Percentiles rank a stretch among this genome's conserved stretches.
Evolutionary conservation across 1,140 invertebrate genomes (phyloP).

Genomic region (Acromyrmex heyeri): DNA sequence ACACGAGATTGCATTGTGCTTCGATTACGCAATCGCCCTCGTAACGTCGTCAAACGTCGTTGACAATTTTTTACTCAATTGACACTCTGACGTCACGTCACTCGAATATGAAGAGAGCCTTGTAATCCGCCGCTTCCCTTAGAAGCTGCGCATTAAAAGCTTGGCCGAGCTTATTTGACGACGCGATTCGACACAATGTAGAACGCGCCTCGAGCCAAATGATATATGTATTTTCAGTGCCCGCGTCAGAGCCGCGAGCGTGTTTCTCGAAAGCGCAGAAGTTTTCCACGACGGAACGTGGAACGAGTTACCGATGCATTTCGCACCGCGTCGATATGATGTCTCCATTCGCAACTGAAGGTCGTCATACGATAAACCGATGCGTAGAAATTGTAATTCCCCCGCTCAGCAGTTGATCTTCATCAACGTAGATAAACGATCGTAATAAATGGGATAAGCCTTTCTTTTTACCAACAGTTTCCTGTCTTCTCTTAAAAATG

Average conservation of each 20-base stretch:
- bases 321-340: not conserved
- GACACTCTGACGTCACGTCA: conserved; percentile 41
- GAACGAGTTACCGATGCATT: not conserved
- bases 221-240: conserved; percentile 46
- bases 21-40: not conserved
- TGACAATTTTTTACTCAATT: conserved; percentile 42
- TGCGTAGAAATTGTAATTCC: conserved; percentile 11
- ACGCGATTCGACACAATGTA: not conserved
- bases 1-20: not conserved
- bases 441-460: not conserved
- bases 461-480: not conserved
- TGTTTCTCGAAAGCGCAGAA: conserved; percentile 30
- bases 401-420: not conserved
- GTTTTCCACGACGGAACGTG: not conserved
- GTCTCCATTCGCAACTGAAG: not conserved
- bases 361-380: conserved; percentile 15
- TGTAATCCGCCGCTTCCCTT: conserved; percentile 16
- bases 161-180: conserved; percentile 22
- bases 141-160: conserved; percentile 57
- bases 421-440: conserved; percentile 18
- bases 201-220: conserved; percentile 24
- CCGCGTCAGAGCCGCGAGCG: not conserved
- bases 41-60: conserved; percentile 3
- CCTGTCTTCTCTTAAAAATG: not conserved
- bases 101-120: conserved; percentile 2